A percentile compares a stretch with the other conserved stretches of the same genome.
Conservation (phyloP, 2,888 invertebrate species). For the Clivina fossor region DNA sequence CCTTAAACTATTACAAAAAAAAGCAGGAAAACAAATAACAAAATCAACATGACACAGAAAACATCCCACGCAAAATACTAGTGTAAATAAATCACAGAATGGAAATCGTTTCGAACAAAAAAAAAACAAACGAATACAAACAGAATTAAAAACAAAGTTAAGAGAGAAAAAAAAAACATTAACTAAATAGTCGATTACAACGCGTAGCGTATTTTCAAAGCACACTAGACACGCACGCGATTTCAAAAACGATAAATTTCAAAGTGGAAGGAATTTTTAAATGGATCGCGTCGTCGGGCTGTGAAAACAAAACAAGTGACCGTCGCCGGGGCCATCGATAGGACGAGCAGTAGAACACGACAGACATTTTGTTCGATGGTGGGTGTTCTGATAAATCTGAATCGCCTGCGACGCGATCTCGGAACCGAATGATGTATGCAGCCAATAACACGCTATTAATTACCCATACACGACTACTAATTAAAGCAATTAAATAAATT, state of each 20-base stretch:
- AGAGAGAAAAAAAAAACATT: constrained; percentile 9
- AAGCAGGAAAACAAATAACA: too few species aligned
- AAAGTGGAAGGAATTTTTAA: constrained; percentile 16
- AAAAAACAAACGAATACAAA: constrained; percentile 17
- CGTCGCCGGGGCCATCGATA: too few species aligned
- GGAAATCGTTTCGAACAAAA: too few species aligned
- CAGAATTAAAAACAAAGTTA: constrained; percentile 14
- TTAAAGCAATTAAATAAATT: constrained; percentile 34
- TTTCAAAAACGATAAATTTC: too few species aligned
- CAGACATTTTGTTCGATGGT: constrained; percentile 24
- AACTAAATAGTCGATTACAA: too few species aligned
- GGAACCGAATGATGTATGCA: constrained; percentile 24
- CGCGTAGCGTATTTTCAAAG: constrained; percentile 6
- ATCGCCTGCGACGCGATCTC: constrained; percentile 25
- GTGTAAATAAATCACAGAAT: too few species aligned
- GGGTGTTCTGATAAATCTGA: constrained; percentile 26
- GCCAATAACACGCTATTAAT: constrained; percentile 31
- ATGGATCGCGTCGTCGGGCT: constrained; percentile 4
- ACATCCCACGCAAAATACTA: too few species aligned
- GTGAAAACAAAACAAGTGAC: too few species aligned
- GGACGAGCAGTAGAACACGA: constrained; percentile 14
- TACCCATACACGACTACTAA: constrained; percentile 29
- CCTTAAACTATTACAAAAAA: too few species aligned
- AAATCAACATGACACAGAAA: too few species aligned
- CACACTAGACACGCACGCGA: constrained; percentile 11